Evolutionary conservation across 2,888 invertebrate genomes (phyloP).

Genomic region (Tryphoninae sp.): DNA sequence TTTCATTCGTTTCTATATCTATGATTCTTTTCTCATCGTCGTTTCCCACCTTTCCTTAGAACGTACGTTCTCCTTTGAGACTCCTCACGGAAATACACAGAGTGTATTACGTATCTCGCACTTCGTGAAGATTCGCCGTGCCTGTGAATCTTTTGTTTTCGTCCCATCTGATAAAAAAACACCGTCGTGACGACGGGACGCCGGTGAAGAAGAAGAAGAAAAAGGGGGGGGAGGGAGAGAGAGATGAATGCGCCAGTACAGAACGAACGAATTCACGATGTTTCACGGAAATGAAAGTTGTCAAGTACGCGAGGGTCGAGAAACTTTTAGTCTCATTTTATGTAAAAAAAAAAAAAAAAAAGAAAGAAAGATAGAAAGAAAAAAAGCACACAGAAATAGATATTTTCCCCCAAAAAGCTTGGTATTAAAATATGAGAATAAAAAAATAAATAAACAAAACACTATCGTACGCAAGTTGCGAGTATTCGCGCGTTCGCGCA

Average conservation of each 20-base stretch:
- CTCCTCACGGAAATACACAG: conserved; percentile 5
- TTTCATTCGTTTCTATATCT: conserved; percentile 25
- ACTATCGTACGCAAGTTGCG: no score
- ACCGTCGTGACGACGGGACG: conserved; percentile 8
- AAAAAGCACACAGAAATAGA: no score
- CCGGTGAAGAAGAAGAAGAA: background rate
- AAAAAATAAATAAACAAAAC: no score
- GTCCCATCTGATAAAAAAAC: conserved; percentile 51
- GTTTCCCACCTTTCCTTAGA: conserved; percentile 47
- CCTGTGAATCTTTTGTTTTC: conserved; percentile 51
- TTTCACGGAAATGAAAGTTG: conserved; percentile 8
- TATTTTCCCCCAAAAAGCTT: no score
- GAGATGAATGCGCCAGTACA: conserved; percentile 11
- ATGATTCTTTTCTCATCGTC: conserved; percentile 52
- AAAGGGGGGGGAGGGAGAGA: background rate
- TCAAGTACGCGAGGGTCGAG: background rate
- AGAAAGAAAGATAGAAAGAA: no score
- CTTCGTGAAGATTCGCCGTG: conserved; percentile 38
- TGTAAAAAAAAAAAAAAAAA: background rate
- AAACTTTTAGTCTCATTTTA: background rate
- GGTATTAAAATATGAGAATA: no score
- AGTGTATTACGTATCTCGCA: background rate
- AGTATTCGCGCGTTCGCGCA: no score
- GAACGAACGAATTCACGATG: conserved; percentile 26
- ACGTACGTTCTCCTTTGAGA: conserved; percentile 60